Evolutionary conservation across 2,797 vertebrate species (phyloP).

Genomic region (Crocodylus rhombifer): DNA sequence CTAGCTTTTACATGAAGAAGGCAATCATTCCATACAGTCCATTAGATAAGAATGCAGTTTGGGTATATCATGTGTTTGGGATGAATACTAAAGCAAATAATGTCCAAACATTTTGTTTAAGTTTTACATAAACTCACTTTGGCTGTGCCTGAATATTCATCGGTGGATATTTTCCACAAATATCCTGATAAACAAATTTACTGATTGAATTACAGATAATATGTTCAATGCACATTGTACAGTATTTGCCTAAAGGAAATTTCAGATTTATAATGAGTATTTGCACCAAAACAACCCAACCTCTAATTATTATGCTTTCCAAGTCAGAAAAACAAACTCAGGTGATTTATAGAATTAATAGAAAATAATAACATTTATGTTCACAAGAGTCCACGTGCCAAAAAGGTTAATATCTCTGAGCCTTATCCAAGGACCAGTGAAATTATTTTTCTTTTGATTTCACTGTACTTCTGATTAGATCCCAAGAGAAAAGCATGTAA

Average conservation of each 20-base stretch:
- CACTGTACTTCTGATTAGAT: too few species aligned
- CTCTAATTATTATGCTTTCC: not conserved
- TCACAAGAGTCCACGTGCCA: too few species aligned
- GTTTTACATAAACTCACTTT: not conserved
- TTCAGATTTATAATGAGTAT: not conserved
- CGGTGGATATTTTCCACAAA: not conserved
- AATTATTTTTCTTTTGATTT: too few species aligned
- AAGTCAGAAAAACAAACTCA: not conserved
- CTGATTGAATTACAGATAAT: not conserved
- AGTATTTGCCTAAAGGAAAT: not conserved
- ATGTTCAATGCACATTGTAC: not conserved
- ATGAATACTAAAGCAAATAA: conserved; percentile 1
- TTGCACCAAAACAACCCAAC: not conserved
- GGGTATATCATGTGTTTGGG: conserved; percentile 3
- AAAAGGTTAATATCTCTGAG: too few species aligned
- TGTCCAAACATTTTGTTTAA: not conserved
- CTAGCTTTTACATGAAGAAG: not conserved
- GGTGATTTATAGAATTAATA: not conserved
- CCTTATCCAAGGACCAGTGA: too few species aligned
- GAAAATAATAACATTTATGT: too few species aligned
- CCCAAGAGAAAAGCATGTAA: not conserved
- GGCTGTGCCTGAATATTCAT: not conserved
- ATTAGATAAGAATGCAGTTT: conserved; percentile 34
- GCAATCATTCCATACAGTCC: not conserved
- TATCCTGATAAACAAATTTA: not conserved